Conservation (phyloP, 2,888 invertebrate species). For the Aphodius granarius region DNA sequence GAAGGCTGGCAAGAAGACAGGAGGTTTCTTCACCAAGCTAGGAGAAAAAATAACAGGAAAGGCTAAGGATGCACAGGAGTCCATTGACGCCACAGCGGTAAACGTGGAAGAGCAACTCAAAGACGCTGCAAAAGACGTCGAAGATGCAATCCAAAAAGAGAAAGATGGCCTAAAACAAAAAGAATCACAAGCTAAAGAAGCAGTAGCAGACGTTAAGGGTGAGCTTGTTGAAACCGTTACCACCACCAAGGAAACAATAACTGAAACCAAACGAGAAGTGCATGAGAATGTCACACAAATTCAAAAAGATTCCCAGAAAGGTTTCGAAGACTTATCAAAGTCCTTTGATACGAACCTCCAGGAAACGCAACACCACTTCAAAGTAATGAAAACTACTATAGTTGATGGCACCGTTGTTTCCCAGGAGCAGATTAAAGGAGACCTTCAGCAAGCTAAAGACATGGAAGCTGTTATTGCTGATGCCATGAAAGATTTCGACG, state of each 20-base stretch:
- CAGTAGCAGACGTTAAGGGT: background rate
- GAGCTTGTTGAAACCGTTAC: constrained; percentile 5
- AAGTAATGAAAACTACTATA: background rate
- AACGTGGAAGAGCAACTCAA: constrained; percentile 10
- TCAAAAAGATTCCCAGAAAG: too few relatives aligned
- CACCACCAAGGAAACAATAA: constrained; percentile 23
- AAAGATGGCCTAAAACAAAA: constrained; percentile 2
- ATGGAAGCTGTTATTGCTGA: background rate
- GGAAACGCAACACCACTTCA: background rate
- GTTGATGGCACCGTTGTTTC: background rate
- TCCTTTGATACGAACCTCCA: background rate
- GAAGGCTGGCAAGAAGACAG: constrained; percentile 29
- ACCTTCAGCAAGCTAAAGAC: background rate
- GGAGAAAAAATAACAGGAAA: constrained; percentile 30
- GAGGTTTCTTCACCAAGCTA: constrained; percentile 30
- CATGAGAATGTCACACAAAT: too few relatives aligned
- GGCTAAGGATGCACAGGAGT: constrained; percentile 20
- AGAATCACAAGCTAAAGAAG: background rate
- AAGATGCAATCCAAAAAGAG: constrained; percentile 5
- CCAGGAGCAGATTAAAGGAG: constrained; percentile 8
- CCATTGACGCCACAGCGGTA: background rate
- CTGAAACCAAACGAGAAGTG: constrained; percentile 27
- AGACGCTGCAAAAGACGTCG: constrained; percentile 3
- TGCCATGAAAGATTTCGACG: background rate
- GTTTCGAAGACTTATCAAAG: background rate